Base-by-base conservation (phyloP, 2,888 invertebrate species). In the Ecdyonurus torrentis region DNA sequence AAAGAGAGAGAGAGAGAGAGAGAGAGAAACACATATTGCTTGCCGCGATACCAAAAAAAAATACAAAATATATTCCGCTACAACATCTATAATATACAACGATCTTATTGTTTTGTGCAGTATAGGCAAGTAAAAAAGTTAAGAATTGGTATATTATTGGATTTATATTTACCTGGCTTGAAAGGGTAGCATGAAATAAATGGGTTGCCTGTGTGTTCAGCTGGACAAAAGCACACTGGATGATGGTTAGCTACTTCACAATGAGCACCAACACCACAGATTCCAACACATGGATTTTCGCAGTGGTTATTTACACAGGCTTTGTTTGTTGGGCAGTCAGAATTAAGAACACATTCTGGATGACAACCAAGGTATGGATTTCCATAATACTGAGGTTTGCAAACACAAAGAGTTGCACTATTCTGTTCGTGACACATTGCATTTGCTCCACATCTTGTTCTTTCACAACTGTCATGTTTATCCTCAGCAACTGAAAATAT, bases 311-410 rank as follows among this genome's bases (percentile, higher is more conserved):
- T 88, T 60, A 87, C 79, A 70, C 91, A 91, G 19, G 89, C 84
- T 69, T 81, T 80, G 64, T 83, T 80, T 60, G 82, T 75, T 3
- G 83, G 74, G 72, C 91, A 91, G 72, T 91, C 90, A 20, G 85
- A 82, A 71, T 91, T 91, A 15, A 88, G 81, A 1, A 91, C 85
- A 74, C 91, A 92, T 74, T 90, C 85, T 1, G 89, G 87, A 61
- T 84, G 81, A 69, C 89, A 91, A 3, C 85, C 85, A 65, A 85
- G 75, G 68, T 84, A 83, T 0, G 92, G 89, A 75, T 91, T 87
- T 59, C 92, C 92, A 68, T 81, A 86, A 74, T 86, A 91, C 61
- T 84, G 85, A 63, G 81, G 80, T 64, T 82, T 79, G 72, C 91
- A 91, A 66, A 83, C 79, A 71, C 91, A 91, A 7, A 82, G 77